These are phyloP conservation scores for Salticus scenicus DNA, from an alignment of 2,888 invertebrate species.

Conservation along the genomic window DNA sequence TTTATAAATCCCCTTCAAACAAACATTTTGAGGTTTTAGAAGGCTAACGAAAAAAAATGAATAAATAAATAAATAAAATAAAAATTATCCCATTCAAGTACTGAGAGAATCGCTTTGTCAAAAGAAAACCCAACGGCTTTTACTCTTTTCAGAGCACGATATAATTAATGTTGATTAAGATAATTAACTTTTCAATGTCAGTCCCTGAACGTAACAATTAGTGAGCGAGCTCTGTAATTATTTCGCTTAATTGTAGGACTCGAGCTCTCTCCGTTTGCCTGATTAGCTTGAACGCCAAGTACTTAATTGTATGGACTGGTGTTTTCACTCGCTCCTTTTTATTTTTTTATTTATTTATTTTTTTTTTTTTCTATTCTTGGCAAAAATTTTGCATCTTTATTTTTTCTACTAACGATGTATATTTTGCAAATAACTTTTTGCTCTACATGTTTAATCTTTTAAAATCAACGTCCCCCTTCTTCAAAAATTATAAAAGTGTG, in stretches of 20 bases:
- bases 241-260: conserved; percentile 57
- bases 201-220: conserved; percentile 60
- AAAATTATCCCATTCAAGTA: no score
- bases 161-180: conserved; percentile 68
- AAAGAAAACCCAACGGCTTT: conserved; percentile 43
- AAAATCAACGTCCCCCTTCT: conserved; percentile 43
- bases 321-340: conserved; percentile 27
- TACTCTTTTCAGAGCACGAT: conserved; percentile 17
- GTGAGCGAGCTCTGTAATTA: conserved; percentile 61
- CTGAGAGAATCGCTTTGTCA: conserved; percentile 50
- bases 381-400: conserved; percentile 11
- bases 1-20: neutral
- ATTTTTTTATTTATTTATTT: conserved; percentile 22
- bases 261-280: conserved; percentile 19
- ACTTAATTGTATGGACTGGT: conserved; percentile 55
- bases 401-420: conserved; percentile 21
- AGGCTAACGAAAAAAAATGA: neutral
- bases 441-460: conserved; percentile 57
- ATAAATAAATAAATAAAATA: conserved; percentile 24
- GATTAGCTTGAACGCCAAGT: conserved; percentile 53
- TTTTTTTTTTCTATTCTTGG: conserved; percentile 22
- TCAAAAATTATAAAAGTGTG: conserved; percentile 54
- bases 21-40: neutral
- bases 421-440: conserved; percentile 9
- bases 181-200: conserved; percentile 70